A percentile compares a stretch with the other conserved stretches of the same genome.
Evolutionary conservation across 2,797 vertebrate genomes (phyloP).

Genomic region (Pelodytes ibericus): DNA sequence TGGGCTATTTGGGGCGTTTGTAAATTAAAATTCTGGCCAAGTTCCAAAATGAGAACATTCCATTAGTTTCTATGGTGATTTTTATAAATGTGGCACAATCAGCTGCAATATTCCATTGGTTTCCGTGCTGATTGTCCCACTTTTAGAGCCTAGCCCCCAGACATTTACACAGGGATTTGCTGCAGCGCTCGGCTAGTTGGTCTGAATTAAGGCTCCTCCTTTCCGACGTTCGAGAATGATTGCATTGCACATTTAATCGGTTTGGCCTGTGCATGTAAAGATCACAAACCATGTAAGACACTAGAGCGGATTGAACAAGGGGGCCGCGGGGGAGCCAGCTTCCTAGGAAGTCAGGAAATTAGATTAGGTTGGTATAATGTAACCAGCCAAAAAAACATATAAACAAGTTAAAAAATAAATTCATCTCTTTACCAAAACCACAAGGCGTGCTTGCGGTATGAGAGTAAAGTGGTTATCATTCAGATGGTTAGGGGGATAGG

Average conservation of each 20-base stretch:
- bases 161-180: too few relatives aligned
- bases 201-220: too few relatives aligned
- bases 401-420: slow-evolving; percentile 61
- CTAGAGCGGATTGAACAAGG: slow-evolving; percentile 17
- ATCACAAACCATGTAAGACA: slow-evolving; percentile 34
- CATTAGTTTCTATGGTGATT: too few relatives aligned
- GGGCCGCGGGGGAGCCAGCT: slow-evolving; percentile 33
- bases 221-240: slow-evolving; percentile 9
- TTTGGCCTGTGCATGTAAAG: slow-evolving; percentile 39
- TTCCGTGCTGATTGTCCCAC: too few relatives aligned
- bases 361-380: slow-evolving; percentile 58
- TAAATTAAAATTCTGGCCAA: too few relatives aligned
- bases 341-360: slow-evolving; percentile 55
- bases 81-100: too few relatives aligned
- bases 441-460: slow-evolving; percentile 55
- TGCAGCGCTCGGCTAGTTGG: too few relatives aligned
- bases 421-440: slow-evolving; percentile 59
- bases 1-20: too few relatives aligned
- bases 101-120: too few relatives aligned
- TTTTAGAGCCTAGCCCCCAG: too few relatives aligned
- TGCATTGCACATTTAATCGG: slow-evolving; percentile 45
- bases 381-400: slow-evolving; percentile 63
- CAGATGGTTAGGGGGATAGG: neutral
- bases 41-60: too few relatives aligned
- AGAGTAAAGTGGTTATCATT: slow-evolving; percentile 22